Base-by-base conservation (phyloP, 30 jellyfish, hydroid and myxozoan species). In the Catostylus mosaicus region DNA sequence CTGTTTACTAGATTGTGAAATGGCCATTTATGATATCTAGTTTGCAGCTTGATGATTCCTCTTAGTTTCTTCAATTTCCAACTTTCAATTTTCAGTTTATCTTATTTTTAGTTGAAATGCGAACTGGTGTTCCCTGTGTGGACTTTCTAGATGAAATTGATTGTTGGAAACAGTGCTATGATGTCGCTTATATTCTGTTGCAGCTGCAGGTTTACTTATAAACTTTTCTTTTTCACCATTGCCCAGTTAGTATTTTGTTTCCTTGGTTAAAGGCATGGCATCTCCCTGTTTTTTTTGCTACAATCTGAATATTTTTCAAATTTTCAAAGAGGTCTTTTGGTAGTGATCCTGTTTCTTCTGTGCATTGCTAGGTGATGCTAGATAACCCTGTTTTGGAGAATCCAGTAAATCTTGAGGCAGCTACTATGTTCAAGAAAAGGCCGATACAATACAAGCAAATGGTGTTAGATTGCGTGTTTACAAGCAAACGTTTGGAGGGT, bases 321-420 rank as follows among this genome's bases (percentile, higher is more conserved):
- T 40, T 14, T 40, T 7, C 54, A 7, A 40, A 14, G 54, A 16
- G 63, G 18, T 18, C 20, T 50, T 50, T 50, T 40, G 11, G 54
- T 40, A 40, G 14, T 40, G 7, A 5, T 5, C 54, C 54, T 40
- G 14, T 7, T 14, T 14, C 54, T 40, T 5, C 14, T 40, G 7
- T 40, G 7, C 54, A 50, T 29, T 48, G 35, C 3, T 22, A 85
- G 96, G 31, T 60, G 22, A 61, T 90, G 85, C 92, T 90, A 30
- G 86, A 89, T 18, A 69, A 77, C 29, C 97, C 97, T 29, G 91
- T 77, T 43, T 43, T 90, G 30, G 95, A 90, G 45, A 62, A 82
- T 33, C 88, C 95, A 1, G 88, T 82, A n/a, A 90, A 90, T 63
- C 60, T 50, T 8, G 85, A 84, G 27, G 97, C 97, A 14, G 95